Evolutionary conservation across 2,888 invertebrate genomes (phyloP).

Genomic region (Odontothrips loti): DNA sequence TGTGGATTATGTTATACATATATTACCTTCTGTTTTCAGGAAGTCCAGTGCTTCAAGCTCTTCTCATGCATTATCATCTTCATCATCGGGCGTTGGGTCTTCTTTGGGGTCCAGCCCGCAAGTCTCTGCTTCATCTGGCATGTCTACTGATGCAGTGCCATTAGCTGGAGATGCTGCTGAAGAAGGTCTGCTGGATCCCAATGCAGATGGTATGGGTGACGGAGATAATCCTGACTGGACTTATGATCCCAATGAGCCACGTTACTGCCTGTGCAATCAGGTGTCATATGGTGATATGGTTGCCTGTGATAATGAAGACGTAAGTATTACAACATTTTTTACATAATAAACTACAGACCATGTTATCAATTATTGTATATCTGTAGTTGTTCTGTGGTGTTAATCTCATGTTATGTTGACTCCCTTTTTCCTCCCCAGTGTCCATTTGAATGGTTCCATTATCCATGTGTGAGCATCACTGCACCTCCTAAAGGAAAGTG

Average conservation of each 20-base stretch:
- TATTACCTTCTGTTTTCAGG: slow-evolving; percentile 39
- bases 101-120: slow-evolving; percentile 31
- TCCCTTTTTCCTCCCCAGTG: slow-evolving; percentile 58
- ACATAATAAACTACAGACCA: background rate
- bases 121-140: slow-evolving; percentile 33
- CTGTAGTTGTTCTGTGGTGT: too few species aligned
- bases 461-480: slow-evolving; percentile 93
- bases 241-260: slow-evolving; percentile 92
- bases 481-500: slow-evolving; percentile 97
- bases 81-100: slow-evolving; percentile 32
- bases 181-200: slow-evolving; percentile 29
- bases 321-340: slow-evolving; percentile 51
- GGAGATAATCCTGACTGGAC: slow-evolving; percentile 65
- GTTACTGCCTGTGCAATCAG: slow-evolving; percentile 95
- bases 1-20: background rate
- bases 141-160: background rate
- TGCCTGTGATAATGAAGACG: slow-evolving; percentile 96
- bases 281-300: slow-evolving; percentile 99
- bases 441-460: slow-evolving; percentile 99
- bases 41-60: slow-evolving; percentile 43
- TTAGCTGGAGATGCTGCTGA: slow-evolving; percentile 36
- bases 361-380: too few species aligned
- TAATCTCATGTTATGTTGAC: slow-evolving; percentile 2
- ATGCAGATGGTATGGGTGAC: background rate
- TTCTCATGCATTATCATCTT: slow-evolving; percentile 27